These are phyloP conservation scores for Oreotrochilus melanogaster DNA, from an alignment of 2,113 vertebrate species.

Conservation along the genomic window DNA sequence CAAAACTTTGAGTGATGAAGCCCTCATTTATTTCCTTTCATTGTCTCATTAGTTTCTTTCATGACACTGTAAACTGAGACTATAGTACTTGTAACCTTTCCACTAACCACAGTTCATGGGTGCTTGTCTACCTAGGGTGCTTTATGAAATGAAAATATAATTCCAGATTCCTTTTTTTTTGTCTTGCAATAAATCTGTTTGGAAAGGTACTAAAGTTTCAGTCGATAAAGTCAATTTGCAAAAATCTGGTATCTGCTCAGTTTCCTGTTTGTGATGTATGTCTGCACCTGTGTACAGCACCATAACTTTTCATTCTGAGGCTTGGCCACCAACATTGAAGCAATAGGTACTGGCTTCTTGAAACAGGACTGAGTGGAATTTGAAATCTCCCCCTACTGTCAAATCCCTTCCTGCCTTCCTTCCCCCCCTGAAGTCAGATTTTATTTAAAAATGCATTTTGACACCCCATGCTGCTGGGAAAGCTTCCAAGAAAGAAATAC, in stretches of 20 bases:
- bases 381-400: background rate
- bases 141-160: background rate
- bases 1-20: background rate
- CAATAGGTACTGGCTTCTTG: background rate
- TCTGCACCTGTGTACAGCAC: background rate
- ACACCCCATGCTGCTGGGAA: background rate
- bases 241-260: background rate
- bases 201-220: slow-evolving; percentile 10
- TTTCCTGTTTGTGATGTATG: slow-evolving; percentile 21
- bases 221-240: background rate
- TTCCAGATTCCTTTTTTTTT: background rate
- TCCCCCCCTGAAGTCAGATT: background rate
- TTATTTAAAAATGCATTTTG: slow-evolving; percentile 8
- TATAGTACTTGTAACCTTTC: background rate
- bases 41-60: background rate
- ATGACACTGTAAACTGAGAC: background rate
- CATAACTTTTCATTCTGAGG: background rate
- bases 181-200: background rate
- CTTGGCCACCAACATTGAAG: background rate
- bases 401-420: background rate
- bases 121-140: background rate
- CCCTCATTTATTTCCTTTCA: background rate
- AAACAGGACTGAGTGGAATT: background rate
- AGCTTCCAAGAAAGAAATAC: background rate
- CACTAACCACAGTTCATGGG: background rate